These are phyloP conservation scores for Ariolimax columbianus DNA, from an alignment of 2,888 invertebrate genomes.

Conservation along the genomic window DNA sequence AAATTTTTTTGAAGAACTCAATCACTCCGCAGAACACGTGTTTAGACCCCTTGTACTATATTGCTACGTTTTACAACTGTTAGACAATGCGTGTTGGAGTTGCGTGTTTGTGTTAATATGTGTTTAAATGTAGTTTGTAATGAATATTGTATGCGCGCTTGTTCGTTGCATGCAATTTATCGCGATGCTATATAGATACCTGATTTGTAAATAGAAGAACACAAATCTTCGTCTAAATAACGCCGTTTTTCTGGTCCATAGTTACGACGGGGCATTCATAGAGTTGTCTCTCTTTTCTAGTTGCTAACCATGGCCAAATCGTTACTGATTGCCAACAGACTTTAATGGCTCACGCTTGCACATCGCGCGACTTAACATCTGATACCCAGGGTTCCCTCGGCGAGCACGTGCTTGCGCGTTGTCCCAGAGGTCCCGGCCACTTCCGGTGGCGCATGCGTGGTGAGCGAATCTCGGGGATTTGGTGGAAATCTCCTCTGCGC, in stretches of 20 bases:
- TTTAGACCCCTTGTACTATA: too few species aligned
- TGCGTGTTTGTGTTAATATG: too few species aligned
- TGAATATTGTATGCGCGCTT: too few species aligned
- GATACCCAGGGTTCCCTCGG: slow-evolving; percentile 47
- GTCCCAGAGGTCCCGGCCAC: slow-evolving; percentile 45
- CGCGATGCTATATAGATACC: too few species aligned
- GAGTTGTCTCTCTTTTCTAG: background rate
- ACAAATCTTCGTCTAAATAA: background rate
- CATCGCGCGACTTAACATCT: slow-evolving; percentile 49
- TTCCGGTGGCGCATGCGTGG: slow-evolving; percentile 50
- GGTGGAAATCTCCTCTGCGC: slow-evolving; percentile 32
- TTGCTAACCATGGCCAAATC: slow-evolving; percentile 25
- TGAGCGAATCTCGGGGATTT: slow-evolving; percentile 45
- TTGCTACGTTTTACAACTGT: too few species aligned
- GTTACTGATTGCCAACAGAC: slow-evolving; percentile 46
- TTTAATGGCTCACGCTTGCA: slow-evolving; percentile 47
- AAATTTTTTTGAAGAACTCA: too few species aligned
- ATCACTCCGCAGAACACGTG: too few species aligned
- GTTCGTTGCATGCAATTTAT: too few species aligned
- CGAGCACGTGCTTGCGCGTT: slow-evolving; percentile 40
- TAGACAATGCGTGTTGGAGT: too few species aligned
- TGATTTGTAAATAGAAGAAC: too few species aligned
- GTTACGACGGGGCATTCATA: background rate
- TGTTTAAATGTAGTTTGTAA: too few species aligned
- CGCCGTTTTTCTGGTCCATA: background rate